Conservation (phyloP, 2,888 invertebrate species). For the Serrognathus titanus region DNA sequence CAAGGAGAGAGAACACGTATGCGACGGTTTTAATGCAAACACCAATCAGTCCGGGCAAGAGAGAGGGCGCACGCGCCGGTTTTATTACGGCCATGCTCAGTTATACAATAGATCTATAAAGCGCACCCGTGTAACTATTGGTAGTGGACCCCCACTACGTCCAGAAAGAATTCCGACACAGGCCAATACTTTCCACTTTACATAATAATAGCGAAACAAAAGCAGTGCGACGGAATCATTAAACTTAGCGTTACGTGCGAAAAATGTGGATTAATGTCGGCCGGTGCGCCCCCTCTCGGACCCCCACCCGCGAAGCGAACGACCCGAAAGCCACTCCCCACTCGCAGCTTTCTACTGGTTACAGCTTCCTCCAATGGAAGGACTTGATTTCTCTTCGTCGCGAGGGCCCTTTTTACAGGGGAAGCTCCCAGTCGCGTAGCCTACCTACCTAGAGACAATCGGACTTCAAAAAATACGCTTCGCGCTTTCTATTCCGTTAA, state of each 20-base stretch:
- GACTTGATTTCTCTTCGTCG: conserved; percentile 18
- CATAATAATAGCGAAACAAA: conserved; percentile 6
- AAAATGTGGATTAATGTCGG: too few species aligned
- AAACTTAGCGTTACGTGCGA: too few species aligned
- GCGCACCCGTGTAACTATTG: conserved; percentile 17
- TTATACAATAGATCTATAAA: conserved; percentile 19
- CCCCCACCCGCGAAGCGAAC: conserved; percentile 13
- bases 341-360: conserved; percentile 28
- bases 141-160: conserved; percentile 10
- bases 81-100: conserved; percentile 21
- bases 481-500: neutral
- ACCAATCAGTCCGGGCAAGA: conserved; percentile 20
- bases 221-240: neutral
- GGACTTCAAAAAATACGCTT: conserved; percentile 24
- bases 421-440: conserved; percentile 30
- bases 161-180: conserved; percentile 3
- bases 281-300: conserved; percentile 4
- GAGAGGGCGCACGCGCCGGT: conserved; percentile 12
- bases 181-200: conserved; percentile 15
- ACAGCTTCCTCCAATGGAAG: conserved; percentile 25
- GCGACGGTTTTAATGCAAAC: conserved; percentile 19
- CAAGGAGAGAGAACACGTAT: conserved; percentile 21
- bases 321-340: conserved; percentile 25
- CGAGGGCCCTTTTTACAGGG: conserved; percentile 28
- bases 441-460: conserved; percentile 30